phyloP scores from a whole-genome alignment of 1,140 invertebrate genomes.

The Pomacea maculata region DNA sequence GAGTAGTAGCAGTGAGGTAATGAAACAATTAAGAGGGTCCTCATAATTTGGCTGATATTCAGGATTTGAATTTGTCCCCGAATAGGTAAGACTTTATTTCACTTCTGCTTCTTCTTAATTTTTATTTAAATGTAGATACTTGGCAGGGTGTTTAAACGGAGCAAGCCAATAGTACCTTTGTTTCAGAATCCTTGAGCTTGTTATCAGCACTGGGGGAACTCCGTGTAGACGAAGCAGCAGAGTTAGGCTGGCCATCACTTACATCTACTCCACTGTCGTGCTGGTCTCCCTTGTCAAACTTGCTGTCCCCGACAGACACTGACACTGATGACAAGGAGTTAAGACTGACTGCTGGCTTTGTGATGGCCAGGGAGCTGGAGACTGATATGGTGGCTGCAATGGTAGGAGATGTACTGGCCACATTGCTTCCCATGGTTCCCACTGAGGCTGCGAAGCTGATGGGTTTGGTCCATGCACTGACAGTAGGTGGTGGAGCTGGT shows the following conservation, averaged over 20 bases:
- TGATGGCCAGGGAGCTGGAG: not conserved
- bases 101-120: not conserved
- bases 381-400: not conserved
- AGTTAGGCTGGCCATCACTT: constrained; percentile 66
- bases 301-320: constrained; percentile 32
- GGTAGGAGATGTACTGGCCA: not conserved
- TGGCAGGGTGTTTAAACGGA: not conserved
- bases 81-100: not conserved
- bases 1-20: no score
- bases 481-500: constrained; percentile 74
- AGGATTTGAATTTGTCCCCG: no score
- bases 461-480: constrained; percentile 88
- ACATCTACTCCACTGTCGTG: constrained; percentile 70
- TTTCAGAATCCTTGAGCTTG: constrained; percentile 55
- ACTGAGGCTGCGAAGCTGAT: constrained; percentile 67
- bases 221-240: constrained; percentile 66
- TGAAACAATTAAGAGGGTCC: no score
- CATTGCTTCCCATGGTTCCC: constrained; percentile 12
- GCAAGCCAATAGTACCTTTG: constrained; percentile 39
- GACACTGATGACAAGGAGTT: constrained; percentile 16
- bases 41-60: no score
- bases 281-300: constrained; percentile 64
- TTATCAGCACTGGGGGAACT: constrained; percentile 67
- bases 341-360: constrained; percentile 16
- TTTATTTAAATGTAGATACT: not conserved